Conservation (phyloP, 2,113 vertebrate genomes). For the Xerus inauris region DNA sequence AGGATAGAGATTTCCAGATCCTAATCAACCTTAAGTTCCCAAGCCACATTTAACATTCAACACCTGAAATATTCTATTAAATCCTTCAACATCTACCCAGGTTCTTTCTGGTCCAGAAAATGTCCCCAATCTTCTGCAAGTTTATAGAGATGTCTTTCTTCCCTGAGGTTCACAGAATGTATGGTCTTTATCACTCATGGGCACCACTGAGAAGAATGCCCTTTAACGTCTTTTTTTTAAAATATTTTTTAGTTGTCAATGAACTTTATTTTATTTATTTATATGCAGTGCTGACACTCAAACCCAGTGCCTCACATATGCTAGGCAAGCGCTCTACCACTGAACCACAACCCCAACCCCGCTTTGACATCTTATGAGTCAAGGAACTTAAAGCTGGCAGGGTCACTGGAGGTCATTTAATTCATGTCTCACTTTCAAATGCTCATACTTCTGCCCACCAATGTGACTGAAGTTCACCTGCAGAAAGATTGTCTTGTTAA, state of each 20-base stretch:
- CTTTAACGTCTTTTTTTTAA: slow-evolving; percentile 22
- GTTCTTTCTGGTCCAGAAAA: not conserved
- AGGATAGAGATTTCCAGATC: not conserved
- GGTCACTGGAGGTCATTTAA: not conserved
- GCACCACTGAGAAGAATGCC: not conserved
- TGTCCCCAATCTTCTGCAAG: not conserved
- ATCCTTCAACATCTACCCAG: not conserved
- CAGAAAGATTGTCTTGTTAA: not conserved
- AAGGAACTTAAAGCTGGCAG: not conserved
- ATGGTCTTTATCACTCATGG: not conserved
- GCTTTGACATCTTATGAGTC: not conserved
- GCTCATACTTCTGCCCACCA: not conserved
- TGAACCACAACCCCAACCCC: too few species aligned
- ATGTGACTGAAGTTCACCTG: not conserved
- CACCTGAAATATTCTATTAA: not conserved
- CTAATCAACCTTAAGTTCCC: not conserved
- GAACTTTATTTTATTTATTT: too few species aligned
- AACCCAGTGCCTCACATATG: too few species aligned
- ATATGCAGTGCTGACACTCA: too few species aligned
- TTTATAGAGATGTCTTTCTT: not conserved
- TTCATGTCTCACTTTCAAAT: not conserved
- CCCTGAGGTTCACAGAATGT: not conserved
- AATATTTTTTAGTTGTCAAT: too few species aligned
- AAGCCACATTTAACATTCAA: not conserved
- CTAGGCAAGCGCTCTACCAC: too few species aligned